Percentiles rank a stretch among this genome's conserved stretches.
phyloP scores from a whole-genome alignment of 2,113 vertebrate genomes.

The Colossoma macropomum region DNA sequence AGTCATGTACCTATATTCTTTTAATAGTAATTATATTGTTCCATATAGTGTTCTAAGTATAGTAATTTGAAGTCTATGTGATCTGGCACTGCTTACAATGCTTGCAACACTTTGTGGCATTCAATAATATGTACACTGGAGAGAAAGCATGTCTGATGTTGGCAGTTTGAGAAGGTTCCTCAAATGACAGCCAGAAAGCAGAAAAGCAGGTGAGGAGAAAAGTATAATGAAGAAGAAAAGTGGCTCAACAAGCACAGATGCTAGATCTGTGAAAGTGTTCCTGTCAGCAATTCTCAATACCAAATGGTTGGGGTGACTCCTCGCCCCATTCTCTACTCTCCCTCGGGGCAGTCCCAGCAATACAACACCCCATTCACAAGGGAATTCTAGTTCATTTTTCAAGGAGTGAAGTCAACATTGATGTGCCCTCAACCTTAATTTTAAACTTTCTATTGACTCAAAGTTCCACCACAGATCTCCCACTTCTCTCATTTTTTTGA shows the following conservation, averaged over 20 bases:
- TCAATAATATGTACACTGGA: too few relatives aligned
- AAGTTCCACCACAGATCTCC: background rate
- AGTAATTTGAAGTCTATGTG: background rate
- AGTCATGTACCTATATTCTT: too few relatives aligned
- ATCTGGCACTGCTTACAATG: background rate
- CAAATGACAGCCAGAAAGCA: slow-evolving; percentile 36
- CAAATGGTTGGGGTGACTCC: background rate
- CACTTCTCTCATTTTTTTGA: background rate
- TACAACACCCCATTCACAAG: background rate
- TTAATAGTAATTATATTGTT: too few relatives aligned
- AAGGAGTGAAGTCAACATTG: background rate
- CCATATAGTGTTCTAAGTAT: too few relatives aligned
- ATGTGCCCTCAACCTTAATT: background rate
- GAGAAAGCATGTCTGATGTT: background rate
- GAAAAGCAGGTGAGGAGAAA: slow-evolving; percentile 45
- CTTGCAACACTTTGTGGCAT: background rate
- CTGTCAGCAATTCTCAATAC: slow-evolving; percentile 31
- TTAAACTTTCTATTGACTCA: background rate
- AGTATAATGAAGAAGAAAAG: background rate
- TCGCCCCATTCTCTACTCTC: background rate
- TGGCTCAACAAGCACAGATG: slow-evolving; percentile 38
- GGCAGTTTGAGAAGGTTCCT: background rate
- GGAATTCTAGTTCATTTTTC: background rate
- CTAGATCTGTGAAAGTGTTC: slow-evolving; percentile 23
- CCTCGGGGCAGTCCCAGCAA: background rate